Evolutionary conservation across 2,888 invertebrate species (phyloP).

Genomic region (Rotaria macrura): DNA sequence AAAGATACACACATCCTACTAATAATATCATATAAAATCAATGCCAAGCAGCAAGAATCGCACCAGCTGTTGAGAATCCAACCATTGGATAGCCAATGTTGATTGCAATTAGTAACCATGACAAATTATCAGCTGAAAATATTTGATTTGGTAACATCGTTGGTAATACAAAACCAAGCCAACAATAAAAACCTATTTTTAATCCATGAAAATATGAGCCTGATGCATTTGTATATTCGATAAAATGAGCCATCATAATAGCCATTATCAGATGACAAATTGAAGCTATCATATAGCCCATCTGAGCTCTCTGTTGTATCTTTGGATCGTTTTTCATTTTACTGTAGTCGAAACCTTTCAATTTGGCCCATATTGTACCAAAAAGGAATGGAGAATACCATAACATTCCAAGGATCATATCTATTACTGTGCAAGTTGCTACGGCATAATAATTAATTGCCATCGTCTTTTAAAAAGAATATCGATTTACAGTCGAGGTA

Average conservation of each 20-base stretch:
- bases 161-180: background rate
- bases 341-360: background rate
- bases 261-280: background rate
- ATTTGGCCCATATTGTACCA: background rate
- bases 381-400: background rate
- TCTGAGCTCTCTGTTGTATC: background rate
- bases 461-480: background rate
- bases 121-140: background rate
- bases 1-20: background rate
- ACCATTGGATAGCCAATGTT: background rate
- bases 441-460: background rate
- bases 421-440: background rate
- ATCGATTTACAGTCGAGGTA: too few species aligned
- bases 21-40: background rate
- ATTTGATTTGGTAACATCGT: background rate
- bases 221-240: background rate
- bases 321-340: background rate
- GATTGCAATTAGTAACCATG: background rate
- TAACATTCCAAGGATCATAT: background rate
- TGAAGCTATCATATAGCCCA: background rate
- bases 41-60: background rate
- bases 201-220: background rate
- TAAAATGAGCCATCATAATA: background rate
- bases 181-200: background rate
- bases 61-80: background rate